A percentile compares a stretch with the other conserved stretches of the same genome.
Evolutionary conservation across 1,140 invertebrate genomes (phyloP).

Genomic region (Campodea augens): DNA sequence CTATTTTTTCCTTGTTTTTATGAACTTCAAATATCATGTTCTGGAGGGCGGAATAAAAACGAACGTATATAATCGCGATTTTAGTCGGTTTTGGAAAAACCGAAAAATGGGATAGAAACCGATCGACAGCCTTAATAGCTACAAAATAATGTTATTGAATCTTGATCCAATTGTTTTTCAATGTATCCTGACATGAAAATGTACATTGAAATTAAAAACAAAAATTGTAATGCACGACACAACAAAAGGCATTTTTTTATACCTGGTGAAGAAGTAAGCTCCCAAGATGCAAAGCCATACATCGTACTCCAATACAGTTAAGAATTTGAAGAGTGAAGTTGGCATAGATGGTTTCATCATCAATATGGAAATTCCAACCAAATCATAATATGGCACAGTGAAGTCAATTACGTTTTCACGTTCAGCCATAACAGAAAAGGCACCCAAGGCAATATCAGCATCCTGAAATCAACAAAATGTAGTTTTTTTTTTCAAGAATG

Average conservation of each 20-base stretch:
- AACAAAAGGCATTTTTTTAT: slow-evolving; percentile 8
- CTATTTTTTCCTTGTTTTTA: no score
- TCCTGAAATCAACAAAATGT: slow-evolving; percentile 24
- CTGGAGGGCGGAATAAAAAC: no score
- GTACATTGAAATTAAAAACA: neutral
- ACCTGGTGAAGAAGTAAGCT: slow-evolving; percentile 86
- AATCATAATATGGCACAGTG: slow-evolving; percentile 86
- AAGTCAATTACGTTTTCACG: slow-evolving; percentile 86
- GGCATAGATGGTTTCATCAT: slow-evolving; percentile 60
- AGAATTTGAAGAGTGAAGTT: slow-evolving; percentile 87
- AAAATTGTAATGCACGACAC: slow-evolving; percentile 1
- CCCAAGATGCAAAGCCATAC: slow-evolving; percentile 92
- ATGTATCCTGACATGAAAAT: no score
- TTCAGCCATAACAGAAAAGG: slow-evolving; percentile 83
- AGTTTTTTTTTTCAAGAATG: no score
- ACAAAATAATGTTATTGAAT: slow-evolving; percentile 4
- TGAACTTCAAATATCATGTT: no score
- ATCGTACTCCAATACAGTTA: slow-evolving; percentile 84
- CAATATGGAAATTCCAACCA: slow-evolving; percentile 82
- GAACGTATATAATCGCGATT: no score
- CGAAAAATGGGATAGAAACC: no score
- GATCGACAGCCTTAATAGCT: no score
- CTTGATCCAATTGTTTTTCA: neutral
- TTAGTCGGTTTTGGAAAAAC: no score
- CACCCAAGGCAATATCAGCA: slow-evolving; percentile 73